Evolutionary conservation across 2,113 vertebrate species (phyloP).

Genomic region (Rhadina sibilatrix): DNA sequence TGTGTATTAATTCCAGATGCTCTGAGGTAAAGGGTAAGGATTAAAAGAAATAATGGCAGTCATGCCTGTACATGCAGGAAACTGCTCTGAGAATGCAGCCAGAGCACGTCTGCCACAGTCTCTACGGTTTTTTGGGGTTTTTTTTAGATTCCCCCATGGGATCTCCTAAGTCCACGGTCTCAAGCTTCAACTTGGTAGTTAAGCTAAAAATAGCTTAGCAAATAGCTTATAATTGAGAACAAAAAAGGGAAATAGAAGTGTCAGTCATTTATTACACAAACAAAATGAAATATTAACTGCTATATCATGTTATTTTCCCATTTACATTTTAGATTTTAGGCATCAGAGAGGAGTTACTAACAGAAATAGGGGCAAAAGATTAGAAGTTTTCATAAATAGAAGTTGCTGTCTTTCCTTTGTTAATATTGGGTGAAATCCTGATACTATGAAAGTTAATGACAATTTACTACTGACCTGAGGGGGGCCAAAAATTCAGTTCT

Average conservation of each 20-base stretch:
- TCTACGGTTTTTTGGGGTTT: fast-evolving
- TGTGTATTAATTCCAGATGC: background rate
- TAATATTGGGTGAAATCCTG: background rate
- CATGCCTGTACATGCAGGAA: background rate
- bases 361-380: background rate
- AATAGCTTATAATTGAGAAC: background rate
- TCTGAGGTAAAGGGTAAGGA: background rate
- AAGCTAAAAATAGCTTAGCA: background rate
- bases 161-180: background rate
- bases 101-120: background rate
- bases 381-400: background rate
- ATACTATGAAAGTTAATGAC: background rate
- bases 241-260: background rate
- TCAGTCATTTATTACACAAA: background rate
- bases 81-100: background rate
- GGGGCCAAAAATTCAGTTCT: background rate
- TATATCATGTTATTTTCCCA: background rate
- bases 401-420: background rate
- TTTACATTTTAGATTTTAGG: background rate
- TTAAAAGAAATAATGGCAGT: background rate
- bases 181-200: background rate
- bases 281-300: background rate
- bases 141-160: background rate
- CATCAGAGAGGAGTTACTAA: background rate
- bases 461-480: background rate